Evolutionary conservation across 2,113 vertebrate genomes (phyloP).

Genomic region (Mugil cephalus): DNA sequence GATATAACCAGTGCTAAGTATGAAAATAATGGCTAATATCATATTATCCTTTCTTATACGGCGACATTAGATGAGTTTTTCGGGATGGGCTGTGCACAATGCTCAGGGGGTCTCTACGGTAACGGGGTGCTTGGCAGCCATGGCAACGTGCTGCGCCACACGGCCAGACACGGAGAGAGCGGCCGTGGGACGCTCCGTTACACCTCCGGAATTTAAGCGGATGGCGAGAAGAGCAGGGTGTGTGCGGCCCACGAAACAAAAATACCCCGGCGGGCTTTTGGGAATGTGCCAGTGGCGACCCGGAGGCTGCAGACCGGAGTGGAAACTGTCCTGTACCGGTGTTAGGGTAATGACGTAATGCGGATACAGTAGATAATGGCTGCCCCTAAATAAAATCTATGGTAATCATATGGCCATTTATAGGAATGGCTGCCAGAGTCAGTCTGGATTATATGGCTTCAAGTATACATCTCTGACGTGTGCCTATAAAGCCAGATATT

Average conservation of each 20-base stretch:
- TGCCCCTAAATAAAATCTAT: constrained; percentile 11
- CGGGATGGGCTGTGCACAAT: constrained; percentile 32
- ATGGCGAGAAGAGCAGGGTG: constrained; percentile 20
- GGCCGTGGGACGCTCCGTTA: constrained; percentile 37
- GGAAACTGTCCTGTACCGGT: neutral
- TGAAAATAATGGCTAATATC: neutral
- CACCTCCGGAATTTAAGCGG: constrained; percentile 47
- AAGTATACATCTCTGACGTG: neutral
- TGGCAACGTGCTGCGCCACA: constrained; percentile 65
- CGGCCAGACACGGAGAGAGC: constrained; percentile 10
- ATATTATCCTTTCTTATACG: neutral
- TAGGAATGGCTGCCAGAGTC: neutral
- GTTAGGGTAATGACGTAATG: constrained; percentile 64
- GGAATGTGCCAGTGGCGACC: constrained; percentile 16
- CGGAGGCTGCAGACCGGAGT: constrained; percentile 19
- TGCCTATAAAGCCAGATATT: neutral
- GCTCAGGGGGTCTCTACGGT: constrained; percentile 54
- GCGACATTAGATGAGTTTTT: neutral
- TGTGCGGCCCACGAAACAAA: constrained; percentile 17
- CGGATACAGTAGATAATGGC: constrained; percentile 14
- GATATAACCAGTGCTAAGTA: too few species aligned
- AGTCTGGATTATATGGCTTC: neutral
- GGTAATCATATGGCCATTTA: constrained; percentile 12
- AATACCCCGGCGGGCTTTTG: constrained; percentile 12
- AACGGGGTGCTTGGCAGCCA: constrained; percentile 64